Conservation (phyloP, 2,797 vertebrate species). For the Lithobates sylvaticus region DNA sequence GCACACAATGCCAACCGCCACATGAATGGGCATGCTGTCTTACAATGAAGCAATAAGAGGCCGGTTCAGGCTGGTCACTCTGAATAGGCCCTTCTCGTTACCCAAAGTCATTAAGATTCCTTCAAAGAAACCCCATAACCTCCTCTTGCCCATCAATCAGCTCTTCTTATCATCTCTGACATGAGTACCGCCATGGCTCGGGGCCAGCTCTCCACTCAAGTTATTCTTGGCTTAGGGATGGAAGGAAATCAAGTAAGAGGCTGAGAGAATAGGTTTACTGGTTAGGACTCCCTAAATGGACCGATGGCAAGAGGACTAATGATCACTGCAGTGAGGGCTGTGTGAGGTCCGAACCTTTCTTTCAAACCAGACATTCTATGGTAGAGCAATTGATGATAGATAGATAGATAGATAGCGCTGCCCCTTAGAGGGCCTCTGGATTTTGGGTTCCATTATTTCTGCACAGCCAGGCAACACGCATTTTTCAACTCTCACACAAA, state of each 20-base stretch:
- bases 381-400: too few relatives aligned
- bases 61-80: not conserved
- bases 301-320: too few relatives aligned
- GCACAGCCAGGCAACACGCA: too few relatives aligned
- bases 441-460: too few relatives aligned
- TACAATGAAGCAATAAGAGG: slow-evolving; percentile 4
- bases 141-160: slow-evolving; percentile 13
- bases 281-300: too few relatives aligned
- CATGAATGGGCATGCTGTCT: not conserved
- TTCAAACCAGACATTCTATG: too few relatives aligned
- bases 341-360: too few relatives aligned
- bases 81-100: not conserved
- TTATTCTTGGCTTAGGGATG: not conserved
- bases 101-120: not conserved
- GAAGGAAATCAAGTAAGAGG: not conserved
- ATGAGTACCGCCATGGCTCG: not conserved
- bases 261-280: not conserved
- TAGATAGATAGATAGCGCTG: too few relatives aligned
- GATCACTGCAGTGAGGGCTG: too few relatives aligned
- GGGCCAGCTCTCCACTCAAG: not conserved
- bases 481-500: too few relatives aligned
- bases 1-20: not conserved
- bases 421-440: too few relatives aligned
- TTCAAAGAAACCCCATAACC: not conserved
- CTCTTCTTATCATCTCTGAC: slow-evolving; percentile 3